Percentiles rank a stretch among this genome's conserved stretches.
These are phyloP conservation scores for Drosophila equinoxialis DNA, from an alignment of 1,140 invertebrate genomes.

Conservation along the genomic window DNA sequence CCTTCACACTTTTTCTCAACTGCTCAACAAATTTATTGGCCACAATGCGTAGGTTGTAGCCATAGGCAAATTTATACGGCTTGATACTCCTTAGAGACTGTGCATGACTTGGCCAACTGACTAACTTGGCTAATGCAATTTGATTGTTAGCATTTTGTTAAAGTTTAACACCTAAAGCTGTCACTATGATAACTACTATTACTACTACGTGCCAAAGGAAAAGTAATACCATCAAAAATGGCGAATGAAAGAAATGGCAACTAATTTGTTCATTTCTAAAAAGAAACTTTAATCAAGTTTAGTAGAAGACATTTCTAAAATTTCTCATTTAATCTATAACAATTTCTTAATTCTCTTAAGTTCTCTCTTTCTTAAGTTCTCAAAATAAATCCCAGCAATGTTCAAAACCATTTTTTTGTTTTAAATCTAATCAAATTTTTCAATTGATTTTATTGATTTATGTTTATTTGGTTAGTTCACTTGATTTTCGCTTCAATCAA, in stretches of 20 bases:
- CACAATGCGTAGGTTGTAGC: slow-evolving; percentile 77
- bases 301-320: no score
- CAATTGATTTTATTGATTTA: slow-evolving; percentile 58
- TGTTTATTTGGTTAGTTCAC: slow-evolving; percentile 56
- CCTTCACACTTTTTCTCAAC: slow-evolving; percentile 67
- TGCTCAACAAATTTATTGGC: slow-evolving; percentile 60
- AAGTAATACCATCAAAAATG: neutral
- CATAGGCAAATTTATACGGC: slow-evolving; percentile 59
- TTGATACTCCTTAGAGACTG: slow-evolving; percentile 27
- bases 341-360: no score
- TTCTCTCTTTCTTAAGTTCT: no score
- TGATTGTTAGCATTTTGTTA: slow-evolving; percentile 54
- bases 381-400: no score
- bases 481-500: slow-evolving; percentile 66
- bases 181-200: slow-evolving; percentile 1
- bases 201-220: neutral
- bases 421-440: slow-evolving; percentile 27
- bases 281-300: neutral
- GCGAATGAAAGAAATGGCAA: neutral
- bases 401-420: no score
- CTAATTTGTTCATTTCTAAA: neutral
- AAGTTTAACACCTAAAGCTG: slow-evolving; percentile 37
- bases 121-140: slow-evolving; percentile 52
- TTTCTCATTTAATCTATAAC: no score
- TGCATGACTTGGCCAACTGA: neutral